A percentile compares a stretch with the other conserved stretches of the same genome.
These are phyloP conservation scores for Stegodyphus dumicola DNA, from an alignment of 1,140 invertebrate genomes.

Conservation along the genomic window DNA sequence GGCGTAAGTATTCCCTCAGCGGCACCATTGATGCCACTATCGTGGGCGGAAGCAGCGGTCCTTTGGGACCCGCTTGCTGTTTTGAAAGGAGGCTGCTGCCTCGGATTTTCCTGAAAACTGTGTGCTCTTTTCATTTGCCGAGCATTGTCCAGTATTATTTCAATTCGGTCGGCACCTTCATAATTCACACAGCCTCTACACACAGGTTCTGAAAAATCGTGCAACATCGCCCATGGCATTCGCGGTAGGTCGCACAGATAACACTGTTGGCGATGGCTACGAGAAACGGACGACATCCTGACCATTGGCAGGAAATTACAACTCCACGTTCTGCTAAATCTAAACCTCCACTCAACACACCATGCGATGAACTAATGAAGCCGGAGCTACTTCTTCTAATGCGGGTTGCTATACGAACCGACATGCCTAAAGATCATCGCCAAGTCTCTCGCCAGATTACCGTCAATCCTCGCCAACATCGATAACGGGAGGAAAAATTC, in stretches of 20 bases:
- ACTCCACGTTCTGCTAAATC: background rate
- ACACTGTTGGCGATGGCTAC: slow-evolving; percentile 90
- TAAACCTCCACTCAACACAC: background rate
- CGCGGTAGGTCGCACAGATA: slow-evolving; percentile 98
- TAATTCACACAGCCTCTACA: slow-evolving; percentile 99
- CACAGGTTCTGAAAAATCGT: slow-evolving; percentile 97
- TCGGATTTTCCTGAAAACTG: slow-evolving; percentile 66
- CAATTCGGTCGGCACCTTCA: slow-evolving; percentile 97
- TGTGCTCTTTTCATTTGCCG: slow-evolving; percentile 90
- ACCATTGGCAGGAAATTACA: slow-evolving; percentile 44
- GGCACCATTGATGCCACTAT: slow-evolving; percentile 21
- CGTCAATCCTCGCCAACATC: no score
- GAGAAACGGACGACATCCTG: slow-evolving; percentile 60
- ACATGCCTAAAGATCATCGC: no score
- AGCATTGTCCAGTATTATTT: slow-evolving; percentile 92
- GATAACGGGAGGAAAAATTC: no score
- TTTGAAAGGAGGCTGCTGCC: background rate
- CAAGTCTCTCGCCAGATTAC: no score
- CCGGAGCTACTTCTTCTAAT: background rate
- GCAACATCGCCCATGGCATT: slow-evolving; percentile 99
- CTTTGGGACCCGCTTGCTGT: background rate
- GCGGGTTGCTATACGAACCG: no score
- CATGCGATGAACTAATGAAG: slow-evolving; percentile 4
- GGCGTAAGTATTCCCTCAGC: slow-evolving; percentile 45
- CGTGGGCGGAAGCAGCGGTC: background rate